Base-by-base conservation (phyloP, 2,888 invertebrate genomes). In the Heliconius aoede region DNA sequence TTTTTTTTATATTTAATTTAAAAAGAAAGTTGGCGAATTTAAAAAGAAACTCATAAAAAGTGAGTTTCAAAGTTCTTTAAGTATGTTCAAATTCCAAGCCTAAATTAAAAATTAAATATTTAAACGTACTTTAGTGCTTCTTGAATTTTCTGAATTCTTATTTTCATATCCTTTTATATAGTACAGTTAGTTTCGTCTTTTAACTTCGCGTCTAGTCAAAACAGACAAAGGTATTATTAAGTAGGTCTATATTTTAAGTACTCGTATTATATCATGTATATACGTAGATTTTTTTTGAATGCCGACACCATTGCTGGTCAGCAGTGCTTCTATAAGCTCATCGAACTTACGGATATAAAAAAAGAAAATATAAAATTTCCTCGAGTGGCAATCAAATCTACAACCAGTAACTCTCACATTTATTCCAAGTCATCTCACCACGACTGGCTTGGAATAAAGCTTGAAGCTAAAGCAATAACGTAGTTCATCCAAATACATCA, bases 91-190 rank as follows among this genome's bases (percentile, higher is more conserved):
- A 18, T 18, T 36, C n/a, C 64, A 36, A 64, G 36, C 24, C 64
- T 7, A n/a, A 64, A 36, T 64, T 64, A 36, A 64, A 64, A 64
- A 32, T 64, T 32, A 36, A 64, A 13, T 64, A 64, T 64, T 64
- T 58, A 24, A 58, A 4, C 9, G 4, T 4, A 36, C 36, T 64
- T 36, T n/a, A 4, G 4, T 13, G 7, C n/a, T 11, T 64, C 36
- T 32, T 3, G 4, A 13, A 64, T 32, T 64, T 24, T 24, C 11
- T 4, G 11, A 32, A 13, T n/a, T 18, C 15, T 18, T 46, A 46
- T 46, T 46, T 46, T 46, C 46, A 1, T 46, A 0, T 46, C 18
- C 46, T 46, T 5, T 18, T 18, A 5, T 46, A 46, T 7, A 46
- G 0, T 46, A 2, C 46, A 46, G 46, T 46, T 46, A n/a, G n/a